Evolutionary conservation across 2,888 invertebrate genomes (phyloP), one percentile per base, ranked within the genome.

Genomic region (Phalera bucephala): DNA sequence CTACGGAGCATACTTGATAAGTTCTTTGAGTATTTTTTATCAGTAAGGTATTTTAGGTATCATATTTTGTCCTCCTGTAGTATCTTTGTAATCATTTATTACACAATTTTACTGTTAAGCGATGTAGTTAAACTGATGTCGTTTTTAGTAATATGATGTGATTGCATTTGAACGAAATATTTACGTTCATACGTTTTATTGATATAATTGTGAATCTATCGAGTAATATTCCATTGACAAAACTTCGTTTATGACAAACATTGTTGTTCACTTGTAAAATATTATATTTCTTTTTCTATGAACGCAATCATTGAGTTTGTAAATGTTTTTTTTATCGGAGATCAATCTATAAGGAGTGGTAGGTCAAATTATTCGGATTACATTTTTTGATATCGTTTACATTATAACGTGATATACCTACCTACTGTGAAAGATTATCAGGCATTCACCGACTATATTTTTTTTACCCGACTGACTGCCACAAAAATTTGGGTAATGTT

Each of bases 271-370:
- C 69, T 70, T 86, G 86, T 88, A 85, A 77, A 78, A 84, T 84
- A 83, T 64, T 73, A 23, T 64, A 65, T 57, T 72, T 69, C 67
- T 66, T 74, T 78, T 80, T 81, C 66, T 84, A 83, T 71, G 66
- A 76, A 76, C 68, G 69, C 72, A 87, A 86, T 87, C 85, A 86
- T 80, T 80, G 75, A 77, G 76, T 86, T 86, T 87, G 79, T 81
- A 81, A 71, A 77, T 77, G 70, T 53, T 75, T 78, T 83, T n/a
- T 68, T 78, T 80, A 55, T 44, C 54, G 67, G 72, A 64, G 63
- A 65, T 60, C 61, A 65, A 72, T 72, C 64, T 71, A 72, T 68
- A 64, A 73, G 81, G 68, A 65, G 50, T 52, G 20, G 40, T 44
- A 36, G 42, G 33, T 48, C 48, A 33, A 33, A 50, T 44, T 42